Percentiles rank a stretch among this genome's conserved stretches.
Conservation (phyloP, 1,140 invertebrate species). For the Bombus vancouverensis region DNA sequence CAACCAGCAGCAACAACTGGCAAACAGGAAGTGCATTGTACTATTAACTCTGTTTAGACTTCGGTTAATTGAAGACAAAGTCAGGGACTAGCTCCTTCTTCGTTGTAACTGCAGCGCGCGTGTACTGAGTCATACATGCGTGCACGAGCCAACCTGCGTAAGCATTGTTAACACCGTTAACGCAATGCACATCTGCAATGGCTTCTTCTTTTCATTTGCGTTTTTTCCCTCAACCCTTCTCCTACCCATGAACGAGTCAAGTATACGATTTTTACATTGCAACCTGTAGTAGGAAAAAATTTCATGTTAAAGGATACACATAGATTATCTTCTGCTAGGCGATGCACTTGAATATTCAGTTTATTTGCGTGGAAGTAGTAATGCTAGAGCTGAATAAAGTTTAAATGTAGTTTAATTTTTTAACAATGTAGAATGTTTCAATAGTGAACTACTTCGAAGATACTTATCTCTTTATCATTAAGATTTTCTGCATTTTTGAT, state of each 20-base stretch:
- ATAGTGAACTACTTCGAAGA: not conserved
- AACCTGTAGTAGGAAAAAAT: not conserved
- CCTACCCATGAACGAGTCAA: not conserved
- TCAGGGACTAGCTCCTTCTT: slow-evolving; percentile 25
- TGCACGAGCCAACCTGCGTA: not conserved
- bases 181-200: not conserved
- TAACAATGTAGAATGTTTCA: not conserved
- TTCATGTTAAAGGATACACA: not conserved
- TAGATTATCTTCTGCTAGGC: not conserved
- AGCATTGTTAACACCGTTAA: slow-evolving; percentile 15
- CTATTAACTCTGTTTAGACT: slow-evolving; percentile 71
- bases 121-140: not conserved
- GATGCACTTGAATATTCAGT: not conserved
- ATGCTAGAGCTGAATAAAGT: not conserved
- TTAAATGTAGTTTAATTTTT: not conserved
- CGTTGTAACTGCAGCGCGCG: not conserved
- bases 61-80: slow-evolving; percentile 69
- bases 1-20: slow-evolving; percentile 29
- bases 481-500: no score
- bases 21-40: slow-evolving; percentile 68
- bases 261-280: not conserved
- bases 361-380: not conserved
- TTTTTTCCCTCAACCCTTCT: not conserved
- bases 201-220: not conserved
- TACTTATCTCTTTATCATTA: not conserved